Evolutionary conservation across 1,140 invertebrate genomes (phyloP), one percentile per base, ranked within the genome.

Genomic region (Drosophila seguyi): DNA sequence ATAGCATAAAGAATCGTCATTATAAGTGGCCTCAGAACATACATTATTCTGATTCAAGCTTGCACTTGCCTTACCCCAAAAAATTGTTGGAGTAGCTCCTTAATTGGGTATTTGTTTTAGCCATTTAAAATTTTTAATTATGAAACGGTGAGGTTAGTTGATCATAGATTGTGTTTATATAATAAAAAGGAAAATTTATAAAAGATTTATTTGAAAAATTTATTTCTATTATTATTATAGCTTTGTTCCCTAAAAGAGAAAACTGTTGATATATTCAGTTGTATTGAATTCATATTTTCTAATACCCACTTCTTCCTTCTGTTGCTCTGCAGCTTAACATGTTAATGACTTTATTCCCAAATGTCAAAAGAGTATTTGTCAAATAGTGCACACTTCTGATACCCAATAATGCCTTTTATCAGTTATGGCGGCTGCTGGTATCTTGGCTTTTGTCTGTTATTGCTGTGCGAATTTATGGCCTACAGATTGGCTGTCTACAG

Each of bases 401-500:
- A 34, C 38, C 16, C 16, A 66, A 50, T 14, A 34, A 5, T 27
- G 6, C 5, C 4, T 53, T 61, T 62, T 41, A 69, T 53, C 57
- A 58, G 57, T 45, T 71, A 42, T 79, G 39, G 16, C 8, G 18
- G 11, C 20, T 34, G 14, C 31, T 42, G 52, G 34, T 68, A n/a
- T 57, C 48, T 57, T 38, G 47, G 31, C 22, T 55, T 55, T 34
- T 47, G 44, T 78, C 60, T 76, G 60, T 59, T 72, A 72, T 71
- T 78, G 57, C 57, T 50, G 39, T 55, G 59, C 31, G 53, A 75
- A 78, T 78, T 78, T 71, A 78, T 79, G 75, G 45, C 53, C 66
- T 39, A 55, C 44, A 36, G 53, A 77, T 77, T 62, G 65, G 53
- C 66, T 63, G 45, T 50, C 41, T 52, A 22, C 50, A 29, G n/a